Percentiles rank a stretch among this genome's conserved stretches.
These are phyloP conservation scores for Philypnodon macrostomus DNA, from an alignment of 2,797 vertebrate genomes.

Conservation along the genomic window DNA sequence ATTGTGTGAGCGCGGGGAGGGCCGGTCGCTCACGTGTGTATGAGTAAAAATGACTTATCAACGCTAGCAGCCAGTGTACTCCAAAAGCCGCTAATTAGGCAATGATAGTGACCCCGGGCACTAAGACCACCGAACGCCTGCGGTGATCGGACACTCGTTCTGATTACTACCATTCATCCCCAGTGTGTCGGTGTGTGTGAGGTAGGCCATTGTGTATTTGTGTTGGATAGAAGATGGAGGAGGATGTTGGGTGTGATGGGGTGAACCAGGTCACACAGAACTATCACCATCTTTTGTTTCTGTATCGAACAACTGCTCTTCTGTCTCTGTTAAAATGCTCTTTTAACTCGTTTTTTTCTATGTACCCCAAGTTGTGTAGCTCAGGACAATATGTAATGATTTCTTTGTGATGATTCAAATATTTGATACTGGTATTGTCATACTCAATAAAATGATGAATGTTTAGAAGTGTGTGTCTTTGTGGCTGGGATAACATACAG, in stretches of 20 bases:
- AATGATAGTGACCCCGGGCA: constrained; percentile 71
- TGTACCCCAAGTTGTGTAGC: constrained; percentile 21
- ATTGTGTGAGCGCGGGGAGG: constrained; percentile 37
- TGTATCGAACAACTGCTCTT: constrained; percentile 61
- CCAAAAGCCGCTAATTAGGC: constrained; percentile 74
- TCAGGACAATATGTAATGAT: constrained; percentile 19
- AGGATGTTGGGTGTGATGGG: constrained; percentile 48
- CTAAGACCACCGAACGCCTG: constrained; percentile 64
- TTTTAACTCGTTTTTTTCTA: constrained; percentile 45
- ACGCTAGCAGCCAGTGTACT: constrained; percentile 55
- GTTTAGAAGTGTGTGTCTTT: constrained; percentile 24
- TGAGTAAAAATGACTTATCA: constrained; percentile 63
- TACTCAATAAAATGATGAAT: constrained; percentile 64
- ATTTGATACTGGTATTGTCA: constrained; percentile 38
- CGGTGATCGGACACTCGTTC: constrained; percentile 67
- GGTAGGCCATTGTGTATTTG: constrained; percentile 11
- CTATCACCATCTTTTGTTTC: constrained; percentile 62
- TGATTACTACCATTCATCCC: constrained; percentile 72
- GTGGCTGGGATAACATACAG: too few species aligned
- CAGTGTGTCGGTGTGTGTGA: constrained; percentile 13
- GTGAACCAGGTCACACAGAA: constrained; percentile 56
- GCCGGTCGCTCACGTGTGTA: constrained; percentile 14
- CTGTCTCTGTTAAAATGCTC: constrained; percentile 60
- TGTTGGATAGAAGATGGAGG: constrained; percentile 33
- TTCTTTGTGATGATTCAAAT: constrained; percentile 30